Evolutionary conservation across 2,888 invertebrate species (phyloP).

Genomic region (Melieria omissa): DNA sequence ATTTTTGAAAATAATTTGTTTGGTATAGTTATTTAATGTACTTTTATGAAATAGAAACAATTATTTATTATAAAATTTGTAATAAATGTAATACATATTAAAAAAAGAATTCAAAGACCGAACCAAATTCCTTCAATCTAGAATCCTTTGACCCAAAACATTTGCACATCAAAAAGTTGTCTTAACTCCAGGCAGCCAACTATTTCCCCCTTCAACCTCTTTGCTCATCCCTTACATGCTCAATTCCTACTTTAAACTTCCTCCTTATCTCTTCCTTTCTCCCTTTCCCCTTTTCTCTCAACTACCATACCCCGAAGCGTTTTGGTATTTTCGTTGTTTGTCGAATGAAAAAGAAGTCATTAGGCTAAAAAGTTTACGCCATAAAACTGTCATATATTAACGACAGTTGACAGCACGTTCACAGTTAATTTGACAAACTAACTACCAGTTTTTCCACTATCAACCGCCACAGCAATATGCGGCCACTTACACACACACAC

Average conservation of each 20-base stretch:
- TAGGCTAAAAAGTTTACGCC: slow-evolving; percentile 38
- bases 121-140: neutral
- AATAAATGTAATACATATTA: slow-evolving; percentile 38
- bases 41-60: neutral
- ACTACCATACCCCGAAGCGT: neutral
- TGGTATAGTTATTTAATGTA: neutral
- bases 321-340: neutral
- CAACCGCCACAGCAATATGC: neutral
- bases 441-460: slow-evolving; percentile 23
- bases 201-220: neutral
- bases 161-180: too few species aligned
- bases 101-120: slow-evolving; percentile 29
- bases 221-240: neutral
- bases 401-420: slow-evolving; percentile 43
- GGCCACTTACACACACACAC: neutral
- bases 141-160: neutral
- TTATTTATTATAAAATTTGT: slow-evolving; percentile 32
- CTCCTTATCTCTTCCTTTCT: neutral
- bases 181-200: neutral
- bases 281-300: neutral
- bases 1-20: neutral
- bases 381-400: slow-evolving; percentile 41
- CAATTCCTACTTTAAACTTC: neutral
- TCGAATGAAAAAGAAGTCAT: slow-evolving; percentile 34
- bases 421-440: slow-evolving; percentile 40